Base-by-base conservation (phyloP, 2,888 invertebrate species). In the Volucella inanis region DNA sequence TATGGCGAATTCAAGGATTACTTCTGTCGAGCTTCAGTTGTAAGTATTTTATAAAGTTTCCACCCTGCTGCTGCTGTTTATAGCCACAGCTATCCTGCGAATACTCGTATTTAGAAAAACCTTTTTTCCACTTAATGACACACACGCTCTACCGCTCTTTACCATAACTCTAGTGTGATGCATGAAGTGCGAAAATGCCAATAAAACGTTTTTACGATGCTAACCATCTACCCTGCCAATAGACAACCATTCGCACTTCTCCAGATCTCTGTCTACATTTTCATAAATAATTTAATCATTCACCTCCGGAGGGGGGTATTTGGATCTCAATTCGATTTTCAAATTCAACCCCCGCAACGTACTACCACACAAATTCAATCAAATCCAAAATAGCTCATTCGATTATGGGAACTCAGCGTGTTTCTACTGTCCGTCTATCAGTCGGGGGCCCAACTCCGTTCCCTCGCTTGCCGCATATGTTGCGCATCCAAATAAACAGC, bases 261-360 rank as follows among this genome's bases (percentile, higher is more conserved):
- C 49, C 38, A 15, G 47, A 65, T 15, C 41, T 52, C 52, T 12
- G 10, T 52, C 45, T 41, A 78, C 52, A 62, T 82, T 43, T 76
- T 76, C 80, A 81, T 85, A 81, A 80, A 85, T 85, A 80, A 85
- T 81, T 85, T 47, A 79, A 79, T 79, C 70, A 75, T 68, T 52
- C 12, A 11, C 67, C n/a, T 49, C 10, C 59, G 45, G 59, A 11
- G 47, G 61, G 64, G 14, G 47, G 41, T 31, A 31, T 31, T 31
- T 6, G 67, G 9, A 62, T 54, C 65, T 75, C 54, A 79, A 84
- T 84, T 65, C 50, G 45, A 49, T 74, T 68, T 47, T 59, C 14
- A 22, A 39, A 41, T 38, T 45, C 39, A 12, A 8, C n/a, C 15
- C 52, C 49, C 31, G 64, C 45, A 18, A 50, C 38, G 18, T 31